phyloP scores from a whole-genome alignment of 2,797 vertebrate species.

The Taenioides sp. region DNA sequence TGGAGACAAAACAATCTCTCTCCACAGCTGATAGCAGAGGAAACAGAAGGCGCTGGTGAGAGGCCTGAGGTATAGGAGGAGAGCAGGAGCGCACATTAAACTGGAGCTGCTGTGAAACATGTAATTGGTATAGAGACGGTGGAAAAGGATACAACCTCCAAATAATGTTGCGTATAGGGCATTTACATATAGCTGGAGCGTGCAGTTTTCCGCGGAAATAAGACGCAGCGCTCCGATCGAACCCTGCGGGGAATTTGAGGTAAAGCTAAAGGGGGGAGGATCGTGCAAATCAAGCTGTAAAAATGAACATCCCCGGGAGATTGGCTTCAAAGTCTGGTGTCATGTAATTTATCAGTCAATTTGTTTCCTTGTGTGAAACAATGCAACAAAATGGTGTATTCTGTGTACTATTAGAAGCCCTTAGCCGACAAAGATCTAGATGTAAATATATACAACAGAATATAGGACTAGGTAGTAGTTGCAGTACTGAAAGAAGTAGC shows the following conservation, averaged over 20 bases:
- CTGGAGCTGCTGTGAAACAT: conserved; percentile 21
- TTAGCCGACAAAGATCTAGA: too few relatives aligned
- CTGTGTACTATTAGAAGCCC: too few relatives aligned
- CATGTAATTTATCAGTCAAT: background rate
- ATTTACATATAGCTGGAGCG: conserved; percentile 14
- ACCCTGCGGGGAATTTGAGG: background rate
- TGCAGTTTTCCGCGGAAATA: conserved; percentile 7
- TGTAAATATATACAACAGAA: too few relatives aligned
- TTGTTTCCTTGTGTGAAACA: background rate
- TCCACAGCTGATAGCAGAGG: conserved; percentile 45
- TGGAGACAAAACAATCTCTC: conserved; percentile 65
- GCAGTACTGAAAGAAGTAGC: too few relatives aligned
- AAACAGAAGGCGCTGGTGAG: conserved; percentile 54
- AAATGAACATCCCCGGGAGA: background rate
- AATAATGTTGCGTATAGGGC: conserved; percentile 22
- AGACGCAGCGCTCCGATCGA: background rate
- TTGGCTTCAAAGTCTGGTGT: background rate
- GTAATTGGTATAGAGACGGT: conserved; percentile 56
- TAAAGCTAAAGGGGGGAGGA: background rate
- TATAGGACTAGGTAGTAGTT: too few relatives aligned
- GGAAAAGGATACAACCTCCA: conserved; percentile 33
- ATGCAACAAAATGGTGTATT: background rate
- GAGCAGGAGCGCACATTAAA: conserved; percentile 49
- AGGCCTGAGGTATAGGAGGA: conserved; percentile 13
- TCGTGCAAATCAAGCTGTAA: background rate